Evolutionary conservation across 2,113 vertebrate species (phyloP).

Genomic region (Pseudorasbora parva): DNA sequence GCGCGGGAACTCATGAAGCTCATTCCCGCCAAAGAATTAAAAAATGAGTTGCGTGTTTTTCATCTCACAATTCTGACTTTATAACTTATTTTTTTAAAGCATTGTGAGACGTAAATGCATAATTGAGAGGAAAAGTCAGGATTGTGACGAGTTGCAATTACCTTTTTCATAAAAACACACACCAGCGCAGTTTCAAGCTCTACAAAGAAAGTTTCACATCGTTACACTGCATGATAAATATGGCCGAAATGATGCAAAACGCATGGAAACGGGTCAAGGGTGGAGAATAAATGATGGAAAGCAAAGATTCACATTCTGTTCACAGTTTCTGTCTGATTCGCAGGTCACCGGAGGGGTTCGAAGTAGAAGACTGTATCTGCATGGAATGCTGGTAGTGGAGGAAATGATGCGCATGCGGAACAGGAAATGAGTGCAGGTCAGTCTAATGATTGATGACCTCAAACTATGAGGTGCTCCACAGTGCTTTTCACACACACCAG

Average conservation of each 20-base stretch:
- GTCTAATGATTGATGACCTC: neutral
- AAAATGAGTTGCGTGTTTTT: too few species aligned
- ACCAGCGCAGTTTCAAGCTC: neutral
- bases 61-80: too few species aligned
- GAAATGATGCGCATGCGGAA: neutral
- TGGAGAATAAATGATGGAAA: conserved; percentile 46
- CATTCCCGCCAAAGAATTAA: too few species aligned
- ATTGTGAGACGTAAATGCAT: too few species aligned
- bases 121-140: too few species aligned
- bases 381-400: conserved; percentile 21
- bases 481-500: neutral
- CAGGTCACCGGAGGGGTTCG: conserved; percentile 1
- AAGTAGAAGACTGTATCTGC: conserved; percentile 6
- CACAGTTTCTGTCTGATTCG: neutral
- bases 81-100: too few species aligned
- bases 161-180: neutral
- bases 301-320: conserved; percentile 2
- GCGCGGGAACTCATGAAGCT: neutral
- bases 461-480: conserved; percentile 7
- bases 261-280: neutral
- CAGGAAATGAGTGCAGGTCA: conserved; percentile 9
- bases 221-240: conserved; percentile 20
- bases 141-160: too few species aligned
- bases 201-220: neutral
- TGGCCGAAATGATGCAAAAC: neutral